Evolutionary conservation across 37 sponge, comb jelly and placozoan genomes (phyloP).

Genomic region (Spongia lamella): DNA sequence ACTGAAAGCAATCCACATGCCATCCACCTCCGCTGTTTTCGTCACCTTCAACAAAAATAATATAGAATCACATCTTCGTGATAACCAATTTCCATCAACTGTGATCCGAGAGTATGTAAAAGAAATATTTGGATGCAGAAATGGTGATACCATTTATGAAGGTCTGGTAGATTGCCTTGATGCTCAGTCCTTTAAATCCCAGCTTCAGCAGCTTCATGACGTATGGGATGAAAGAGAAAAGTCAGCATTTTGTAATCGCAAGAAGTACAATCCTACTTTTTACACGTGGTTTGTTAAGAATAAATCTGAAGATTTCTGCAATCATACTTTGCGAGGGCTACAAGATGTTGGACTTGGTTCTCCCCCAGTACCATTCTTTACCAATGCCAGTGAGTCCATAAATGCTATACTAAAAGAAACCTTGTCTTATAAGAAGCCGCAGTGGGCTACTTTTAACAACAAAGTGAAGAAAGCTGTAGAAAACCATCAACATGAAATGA

Average conservation of each 20-base stretch:
- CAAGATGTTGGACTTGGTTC: constrained; percentile 27
- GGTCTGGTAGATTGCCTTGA: constrained; percentile 8
- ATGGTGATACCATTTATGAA: constrained; percentile 2
- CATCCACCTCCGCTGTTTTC: constrained; percentile 27
- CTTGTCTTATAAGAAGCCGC: constrained; percentile 2
- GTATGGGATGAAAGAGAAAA: constrained; percentile 13
- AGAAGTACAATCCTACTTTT: background rate
- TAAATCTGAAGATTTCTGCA: constrained; percentile 19
- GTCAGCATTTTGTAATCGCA: background rate
- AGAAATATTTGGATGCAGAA: constrained; percentile 23
- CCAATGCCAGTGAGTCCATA: constrained; percentile 21
- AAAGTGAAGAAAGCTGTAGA: constrained; percentile 14
- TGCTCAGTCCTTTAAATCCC: background rate
- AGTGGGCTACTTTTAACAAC: constrained; percentile 13
- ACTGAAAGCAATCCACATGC: constrained; percentile 5
- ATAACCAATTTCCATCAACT: background rate
- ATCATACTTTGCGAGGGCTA: background rate
- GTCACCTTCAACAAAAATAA: constrained; percentile 31
- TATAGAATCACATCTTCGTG: constrained; percentile 9
- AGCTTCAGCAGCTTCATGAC: constrained; percentile 1
- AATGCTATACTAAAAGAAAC: constrained; percentile 17
- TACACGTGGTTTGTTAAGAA: background rate
- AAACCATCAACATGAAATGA: background rate
- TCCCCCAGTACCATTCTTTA: constrained; percentile 8
- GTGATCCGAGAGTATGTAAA: background rate